These are phyloP conservation scores for Tipula helvola DNA, from an alignment of 2,888 invertebrate species.

Conservation along the genomic window DNA sequence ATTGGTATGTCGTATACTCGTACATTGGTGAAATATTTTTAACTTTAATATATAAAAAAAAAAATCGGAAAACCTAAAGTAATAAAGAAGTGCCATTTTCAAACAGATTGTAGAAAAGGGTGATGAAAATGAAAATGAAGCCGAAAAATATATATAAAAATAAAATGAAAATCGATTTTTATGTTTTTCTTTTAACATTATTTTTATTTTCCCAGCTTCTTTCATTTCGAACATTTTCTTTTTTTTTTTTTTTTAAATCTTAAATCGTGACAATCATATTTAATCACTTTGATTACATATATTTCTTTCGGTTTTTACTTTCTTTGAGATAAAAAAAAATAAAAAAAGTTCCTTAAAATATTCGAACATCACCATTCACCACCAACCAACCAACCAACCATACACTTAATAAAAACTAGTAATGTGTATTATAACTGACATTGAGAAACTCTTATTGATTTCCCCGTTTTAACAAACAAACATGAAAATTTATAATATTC, in stretches of 20 bases:
- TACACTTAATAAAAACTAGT: not conserved
- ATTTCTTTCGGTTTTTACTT: not conserved
- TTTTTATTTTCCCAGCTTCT: not conserved
- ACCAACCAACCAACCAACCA: not conserved
- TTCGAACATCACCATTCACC: not conserved
- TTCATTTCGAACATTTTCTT: not conserved
- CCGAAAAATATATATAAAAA: not conserved
- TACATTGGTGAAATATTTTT: not conserved
- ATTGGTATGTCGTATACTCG: not conserved
- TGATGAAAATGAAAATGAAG: conserved; percentile 4
- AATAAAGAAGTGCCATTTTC: not conserved
- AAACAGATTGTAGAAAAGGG: not conserved
- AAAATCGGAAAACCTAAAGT: not conserved
- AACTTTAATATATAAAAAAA: not conserved
- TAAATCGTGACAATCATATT: conserved; percentile 7
- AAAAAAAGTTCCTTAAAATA: not conserved
- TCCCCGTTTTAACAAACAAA: not conserved
- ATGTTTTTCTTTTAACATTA: not conserved
- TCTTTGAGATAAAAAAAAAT: not conserved
- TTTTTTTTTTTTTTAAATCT: not conserved
- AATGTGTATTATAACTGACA: not conserved
- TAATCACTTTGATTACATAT: conserved; percentile 9
- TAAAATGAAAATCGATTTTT: conserved; percentile 4
- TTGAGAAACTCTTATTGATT: not conserved
- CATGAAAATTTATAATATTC: not conserved